phyloP scores from a whole-genome alignment of 2,888 invertebrate species.

The Epistrophe eligans region DNA sequence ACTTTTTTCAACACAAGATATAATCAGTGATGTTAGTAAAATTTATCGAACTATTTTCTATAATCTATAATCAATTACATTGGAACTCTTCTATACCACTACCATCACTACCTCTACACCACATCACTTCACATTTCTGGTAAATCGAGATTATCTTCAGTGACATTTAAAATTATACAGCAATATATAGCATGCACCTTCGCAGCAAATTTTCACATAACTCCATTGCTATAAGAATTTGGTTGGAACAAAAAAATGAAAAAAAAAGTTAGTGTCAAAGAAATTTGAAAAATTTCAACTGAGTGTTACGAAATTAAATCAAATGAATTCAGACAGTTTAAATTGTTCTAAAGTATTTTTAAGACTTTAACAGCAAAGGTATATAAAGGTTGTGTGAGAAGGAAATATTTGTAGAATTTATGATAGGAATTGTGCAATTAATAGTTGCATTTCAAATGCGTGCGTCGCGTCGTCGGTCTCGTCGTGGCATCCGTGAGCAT shows the following conservation, averaged over 20 bases:
- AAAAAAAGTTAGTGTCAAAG: slow-evolving; percentile 8
- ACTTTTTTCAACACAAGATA: not conserved
- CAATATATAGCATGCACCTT: slow-evolving; percentile 9
- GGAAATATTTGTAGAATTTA: not conserved
- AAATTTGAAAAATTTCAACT: slow-evolving; percentile 35
- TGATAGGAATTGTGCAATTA: slow-evolving; percentile 3
- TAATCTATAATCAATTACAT: slow-evolving; percentile 41
- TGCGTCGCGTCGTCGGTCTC: not conserved
- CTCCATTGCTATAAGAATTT: not conserved
- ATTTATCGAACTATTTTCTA: slow-evolving; percentile 30
- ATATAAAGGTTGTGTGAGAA: not conserved
- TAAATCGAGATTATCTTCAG: not conserved
- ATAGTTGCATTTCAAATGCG: not conserved
- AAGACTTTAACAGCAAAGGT: not conserved
- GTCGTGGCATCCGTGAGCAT: no score
- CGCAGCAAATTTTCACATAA: slow-evolving; percentile 15
- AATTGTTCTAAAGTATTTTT: not conserved
- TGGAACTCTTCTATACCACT: slow-evolving; percentile 10
- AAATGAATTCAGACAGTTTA: slow-evolving; percentile 5
- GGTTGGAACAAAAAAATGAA: not conserved
- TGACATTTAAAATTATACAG: slow-evolving; percentile 32
- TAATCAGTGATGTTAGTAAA: slow-evolving; percentile 1
- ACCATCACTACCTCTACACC: no score
- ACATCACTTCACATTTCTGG: not conserved
- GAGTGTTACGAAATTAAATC: slow-evolving; percentile 55